Base-by-base conservation (phyloP, 2,113 vertebrate species). In the Nibea albiflora region DNA sequence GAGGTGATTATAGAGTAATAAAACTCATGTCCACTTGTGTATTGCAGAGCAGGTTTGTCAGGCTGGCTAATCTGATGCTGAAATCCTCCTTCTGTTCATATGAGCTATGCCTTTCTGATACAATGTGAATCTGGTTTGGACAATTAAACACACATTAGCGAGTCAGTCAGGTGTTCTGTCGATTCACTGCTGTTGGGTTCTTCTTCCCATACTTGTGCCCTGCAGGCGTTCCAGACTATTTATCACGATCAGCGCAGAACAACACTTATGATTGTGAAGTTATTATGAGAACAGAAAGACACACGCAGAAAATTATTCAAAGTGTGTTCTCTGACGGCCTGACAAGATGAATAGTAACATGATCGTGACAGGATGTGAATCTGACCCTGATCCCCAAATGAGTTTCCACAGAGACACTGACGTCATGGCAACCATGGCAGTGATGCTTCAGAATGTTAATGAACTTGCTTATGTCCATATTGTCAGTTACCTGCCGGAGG, bases 401-500 rank as follows among this genome's bases (percentile, higher is more conserved):
- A 50, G 89, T 92, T 87, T 87, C 88, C 82, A 85, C 83, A 89
- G 91, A 87, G 78, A 91, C 71, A 31, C 50, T 90, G 89, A 93
- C 88, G 90, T 91, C 93, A 94, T 64, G 66, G 88, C 81, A 88
- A 87, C 87, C 15, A 39, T 57, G 81, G 56, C 19, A 24, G 81
- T 7, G 44, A 69, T 57, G 92, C 84, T n/a, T 52, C 78, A 73
- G 93, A 89, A 92, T 93, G 85, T 71, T 91, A 86, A 94, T 89
- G 80, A 85, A 66, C 39, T 63, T 15, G 31, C 70, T 22, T 58
- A 75, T 64, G 89, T 77, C 58, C 60, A 56, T 66, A 83, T 78
- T 86, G 84, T 71, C 85, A 54, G 73, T 90, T 73, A 92, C 85
- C 90, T 84, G 85, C 26, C n/a, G 54, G 66, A 86, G 80, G 76